Conservation (phyloP, 2,888 invertebrate genomes). For the Erynnis tages region DNA sequence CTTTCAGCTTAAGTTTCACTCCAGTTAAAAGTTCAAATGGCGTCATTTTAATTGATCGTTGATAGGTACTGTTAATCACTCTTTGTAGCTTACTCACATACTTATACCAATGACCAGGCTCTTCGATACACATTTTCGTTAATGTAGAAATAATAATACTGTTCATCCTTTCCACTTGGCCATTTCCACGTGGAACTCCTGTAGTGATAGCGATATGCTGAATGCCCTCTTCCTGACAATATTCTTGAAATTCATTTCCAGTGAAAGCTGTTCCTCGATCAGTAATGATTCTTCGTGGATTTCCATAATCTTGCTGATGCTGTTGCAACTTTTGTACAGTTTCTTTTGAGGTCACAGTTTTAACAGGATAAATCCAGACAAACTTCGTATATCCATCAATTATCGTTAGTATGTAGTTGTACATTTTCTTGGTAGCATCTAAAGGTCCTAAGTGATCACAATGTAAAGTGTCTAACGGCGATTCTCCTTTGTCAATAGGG, state of each 20-base stretch:
- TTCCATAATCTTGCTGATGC: neutral
- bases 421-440: constrained; percentile 1
- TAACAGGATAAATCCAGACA: constrained; percentile 2
- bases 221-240: neutral
- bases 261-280: constrained; percentile 3
- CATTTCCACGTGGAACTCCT: constrained; percentile 7
- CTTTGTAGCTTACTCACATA: constrained; percentile 12
- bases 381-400: neutral
- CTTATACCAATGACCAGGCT: constrained; percentile 15
- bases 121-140: neutral
- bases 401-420: neutral
- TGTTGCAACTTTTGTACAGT: neutral
- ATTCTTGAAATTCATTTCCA: neutral
- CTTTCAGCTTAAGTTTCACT: neutral
- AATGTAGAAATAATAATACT: neutral
- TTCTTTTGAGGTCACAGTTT: neutral
- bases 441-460: constrained; percentile 17
- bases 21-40: neutral
- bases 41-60: constrained; percentile 3
- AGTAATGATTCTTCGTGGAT: neutral
- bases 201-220: neutral
- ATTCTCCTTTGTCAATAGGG: constrained; percentile 14
- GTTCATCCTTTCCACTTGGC: constrained; percentile 4
- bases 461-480: constrained; percentile 11
- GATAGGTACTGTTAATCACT: constrained; percentile 5